These are phyloP conservation scores for Scyliorhinus canicula DNA, from an alignment of 2,797 vertebrate species.

Conservation along the genomic window DNA sequence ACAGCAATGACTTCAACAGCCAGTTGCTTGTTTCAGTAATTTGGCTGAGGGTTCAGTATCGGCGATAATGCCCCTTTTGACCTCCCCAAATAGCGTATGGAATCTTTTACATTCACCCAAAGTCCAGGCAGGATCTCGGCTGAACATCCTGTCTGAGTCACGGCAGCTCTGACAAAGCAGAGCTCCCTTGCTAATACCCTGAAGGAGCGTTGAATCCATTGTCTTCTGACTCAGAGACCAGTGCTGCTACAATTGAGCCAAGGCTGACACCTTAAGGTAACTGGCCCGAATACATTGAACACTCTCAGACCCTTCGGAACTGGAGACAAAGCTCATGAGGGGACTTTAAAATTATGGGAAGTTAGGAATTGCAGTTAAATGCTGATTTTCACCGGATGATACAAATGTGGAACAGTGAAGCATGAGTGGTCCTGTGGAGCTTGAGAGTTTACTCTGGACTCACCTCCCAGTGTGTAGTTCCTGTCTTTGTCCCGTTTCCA, in stretches of 20 bases:
- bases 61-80: not conserved
- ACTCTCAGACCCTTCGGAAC: not conserved
- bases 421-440: not conserved
- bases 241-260: not conserved
- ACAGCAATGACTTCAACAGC: not conserved
- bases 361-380: not conserved
- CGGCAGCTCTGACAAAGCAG: not conserved
- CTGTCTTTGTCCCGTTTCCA: constrained; percentile 15
- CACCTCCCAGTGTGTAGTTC: constrained; percentile 22
- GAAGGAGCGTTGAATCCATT: not conserved
- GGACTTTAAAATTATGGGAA: not conserved
- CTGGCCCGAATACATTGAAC: not conserved
- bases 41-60: not conserved
- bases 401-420: not conserved
- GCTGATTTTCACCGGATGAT: not conserved
- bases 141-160: not conserved
- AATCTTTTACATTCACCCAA: not conserved
- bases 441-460: constrained; percentile 17
- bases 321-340: not conserved
- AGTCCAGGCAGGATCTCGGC: not conserved
- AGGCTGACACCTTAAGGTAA: not conserved
- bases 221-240: not conserved
- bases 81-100: not conserved
- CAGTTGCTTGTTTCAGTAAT: too few relatives aligned
- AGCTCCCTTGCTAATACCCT: not conserved